Conservation (phyloP, 2,113 vertebrate species). For the Pseudopodoces humilis region DNA sequence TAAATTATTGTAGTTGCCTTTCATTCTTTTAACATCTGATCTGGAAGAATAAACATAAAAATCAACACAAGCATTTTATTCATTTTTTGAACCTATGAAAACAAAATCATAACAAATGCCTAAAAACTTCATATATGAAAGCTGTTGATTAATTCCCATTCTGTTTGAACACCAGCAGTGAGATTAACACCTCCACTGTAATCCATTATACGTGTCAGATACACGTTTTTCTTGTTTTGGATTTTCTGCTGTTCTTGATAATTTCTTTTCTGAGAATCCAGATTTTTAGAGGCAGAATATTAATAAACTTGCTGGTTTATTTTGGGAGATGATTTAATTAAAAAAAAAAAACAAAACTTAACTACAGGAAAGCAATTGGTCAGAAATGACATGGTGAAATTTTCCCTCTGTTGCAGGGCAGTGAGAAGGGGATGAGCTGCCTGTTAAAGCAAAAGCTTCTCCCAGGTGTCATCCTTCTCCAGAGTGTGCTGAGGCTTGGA, state of each 20-base stretch:
- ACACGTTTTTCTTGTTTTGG: background rate
- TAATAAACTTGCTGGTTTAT: background rate
- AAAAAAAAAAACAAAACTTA: background rate
- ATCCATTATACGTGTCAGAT: background rate
- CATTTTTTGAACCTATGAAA: background rate
- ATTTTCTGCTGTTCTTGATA: background rate
- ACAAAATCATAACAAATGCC: background rate
- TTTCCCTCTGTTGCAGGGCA: background rate
- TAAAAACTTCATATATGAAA: background rate
- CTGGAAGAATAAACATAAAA: background rate
- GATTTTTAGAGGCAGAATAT: background rate
- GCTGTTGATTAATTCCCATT: background rate
- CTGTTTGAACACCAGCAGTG: background rate
- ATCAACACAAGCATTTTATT: background rate
- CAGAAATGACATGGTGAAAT: background rate
- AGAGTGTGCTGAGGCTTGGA: background rate
- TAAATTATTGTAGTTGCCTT: background rate
- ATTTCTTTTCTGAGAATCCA: background rate
- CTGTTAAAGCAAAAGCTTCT: background rate
- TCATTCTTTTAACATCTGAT: background rate
- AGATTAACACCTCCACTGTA: background rate
- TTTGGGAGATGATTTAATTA: background rate
- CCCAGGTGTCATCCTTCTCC: background rate
- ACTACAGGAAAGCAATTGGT: background rate
- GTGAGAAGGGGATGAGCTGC: background rate